Conservation (phyloP, 2,888 invertebrate genomes). For the Liodrosophila aerea region DNA sequence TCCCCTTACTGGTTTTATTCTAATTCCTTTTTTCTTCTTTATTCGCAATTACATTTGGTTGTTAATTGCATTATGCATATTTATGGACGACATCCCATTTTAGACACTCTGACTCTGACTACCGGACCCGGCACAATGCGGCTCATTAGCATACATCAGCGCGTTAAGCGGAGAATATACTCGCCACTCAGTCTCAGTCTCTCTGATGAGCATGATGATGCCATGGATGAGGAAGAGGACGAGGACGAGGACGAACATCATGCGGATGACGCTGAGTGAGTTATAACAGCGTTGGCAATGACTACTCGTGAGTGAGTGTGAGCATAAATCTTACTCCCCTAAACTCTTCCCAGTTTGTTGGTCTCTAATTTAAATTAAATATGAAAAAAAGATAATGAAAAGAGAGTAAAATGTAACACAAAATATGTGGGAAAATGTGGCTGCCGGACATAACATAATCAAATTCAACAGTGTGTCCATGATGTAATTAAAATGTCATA, state of each 20-base stretch:
- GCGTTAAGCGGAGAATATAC: conserved; percentile 64
- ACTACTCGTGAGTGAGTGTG: conserved; percentile 24
- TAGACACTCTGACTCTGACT: conserved; percentile 8
- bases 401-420: background rate
- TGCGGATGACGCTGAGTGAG: conserved; percentile 59
- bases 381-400: conserved; percentile 54
- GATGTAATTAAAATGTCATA: too few relatives aligned
- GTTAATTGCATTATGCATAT: conserved; percentile 82
- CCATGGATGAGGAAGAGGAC: conserved; percentile 7
- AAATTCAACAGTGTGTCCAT: conserved; percentile 47
- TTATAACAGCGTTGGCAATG: conserved; percentile 45
- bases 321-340: conserved; percentile 1
- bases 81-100: conserved; percentile 61
- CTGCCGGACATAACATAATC: conserved; percentile 71
- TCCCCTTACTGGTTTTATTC: background rate
- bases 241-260: conserved; percentile 7
- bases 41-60: conserved; percentile 80
- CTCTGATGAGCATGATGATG: conserved; percentile 11
- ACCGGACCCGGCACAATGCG: conserved; percentile 61
- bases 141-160: conserved; percentile 78
- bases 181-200: conserved; percentile 10
- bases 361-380: conserved; percentile 74
- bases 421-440: conserved; percentile 66
- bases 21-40: conserved; percentile 28
- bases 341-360: conserved; percentile 5